phyloP scores from a whole-genome alignment of 2,888 invertebrate genomes.

The Orchestes rusci region DNA sequence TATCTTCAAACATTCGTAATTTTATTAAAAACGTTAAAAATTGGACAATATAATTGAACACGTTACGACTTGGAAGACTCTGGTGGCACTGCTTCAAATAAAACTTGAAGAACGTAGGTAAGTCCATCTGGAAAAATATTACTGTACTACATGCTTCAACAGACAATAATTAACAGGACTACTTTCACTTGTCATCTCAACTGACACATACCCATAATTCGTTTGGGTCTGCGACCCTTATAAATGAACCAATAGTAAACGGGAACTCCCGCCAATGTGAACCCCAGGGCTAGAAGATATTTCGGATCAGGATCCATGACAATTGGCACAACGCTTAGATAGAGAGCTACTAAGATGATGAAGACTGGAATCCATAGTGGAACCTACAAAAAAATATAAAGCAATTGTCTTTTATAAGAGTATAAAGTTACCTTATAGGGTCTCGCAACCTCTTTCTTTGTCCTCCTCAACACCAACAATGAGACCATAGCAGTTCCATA shows the following conservation, averaged over 20 bases:
- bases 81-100: conserved; percentile 63
- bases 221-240: conserved; percentile 55
- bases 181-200: no score
- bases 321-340: conserved; percentile 68
- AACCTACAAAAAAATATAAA: conserved; percentile 43
- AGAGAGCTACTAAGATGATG: conserved; percentile 62
- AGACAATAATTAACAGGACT: no score
- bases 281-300: conserved; percentile 67
- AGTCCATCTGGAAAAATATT: conserved; percentile 51
- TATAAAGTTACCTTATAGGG: conserved; percentile 56
- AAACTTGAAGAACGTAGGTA: conserved; percentile 57
- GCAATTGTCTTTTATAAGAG: not conserved
- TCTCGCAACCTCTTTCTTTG: conserved; percentile 57
- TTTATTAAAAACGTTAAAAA: no score
- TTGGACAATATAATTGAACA: no score
- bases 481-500: conserved; percentile 79
- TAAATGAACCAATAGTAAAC: conserved; percentile 73
- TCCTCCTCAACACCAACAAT: conserved; percentile 63
- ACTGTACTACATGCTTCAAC: not conserved
- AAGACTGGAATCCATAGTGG: conserved; percentile 66
- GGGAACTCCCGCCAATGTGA: conserved; percentile 60
- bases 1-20: no score
- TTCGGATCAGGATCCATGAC: conserved; percentile 67
- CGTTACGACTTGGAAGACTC: conserved; percentile 23
- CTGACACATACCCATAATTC: conserved; percentile 50